These are phyloP conservation scores for Heteropelma amictum DNA, from an alignment of 2,888 invertebrate genomes.

Conservation along the genomic window DNA sequence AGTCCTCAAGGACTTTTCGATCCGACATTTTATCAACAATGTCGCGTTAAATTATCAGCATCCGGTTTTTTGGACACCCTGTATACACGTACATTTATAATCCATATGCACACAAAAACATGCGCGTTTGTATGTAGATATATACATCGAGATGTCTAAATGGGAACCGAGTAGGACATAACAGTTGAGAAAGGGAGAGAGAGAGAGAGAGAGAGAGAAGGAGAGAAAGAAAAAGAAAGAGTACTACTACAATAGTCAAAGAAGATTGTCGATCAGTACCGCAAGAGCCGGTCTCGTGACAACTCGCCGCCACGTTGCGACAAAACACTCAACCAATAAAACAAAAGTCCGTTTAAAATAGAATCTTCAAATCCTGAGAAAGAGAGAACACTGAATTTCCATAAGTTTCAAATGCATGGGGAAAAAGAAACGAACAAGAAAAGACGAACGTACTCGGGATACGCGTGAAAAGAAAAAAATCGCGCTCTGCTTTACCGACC, in stretches of 20 bases:
- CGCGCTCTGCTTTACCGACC: constrained; percentile 48
- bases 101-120: neutral
- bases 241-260: constrained; percentile 41
- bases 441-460: too few relatives aligned
- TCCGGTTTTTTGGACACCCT: too few relatives aligned
- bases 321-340: constrained; percentile 3
- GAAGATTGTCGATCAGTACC: constrained; percentile 49
- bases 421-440: neutral
- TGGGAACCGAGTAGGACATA: constrained; percentile 16
- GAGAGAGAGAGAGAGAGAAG: constrained; percentile 25
- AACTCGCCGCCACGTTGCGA: constrained; percentile 24
- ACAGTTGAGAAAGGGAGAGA: constrained; percentile 31
- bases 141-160: neutral
- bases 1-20: too few relatives aligned
- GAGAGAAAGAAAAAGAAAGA: constrained; percentile 24
- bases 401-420: too few relatives aligned
- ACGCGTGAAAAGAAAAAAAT: too few relatives aligned
- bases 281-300: constrained; percentile 48
- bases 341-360: neutral
- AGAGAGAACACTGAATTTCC: too few relatives aligned
- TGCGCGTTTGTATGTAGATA: neutral
- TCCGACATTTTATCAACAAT: too few relatives aligned
- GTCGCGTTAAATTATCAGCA: too few relatives aligned
- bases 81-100: neutral
- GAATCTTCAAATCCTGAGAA: neutral